A percentile compares a stretch with the other conserved stretches of the same genome.
Conservation (phyloP, 2,113 vertebrate genomes). For the Apistogramma diplotaenia region DNA sequence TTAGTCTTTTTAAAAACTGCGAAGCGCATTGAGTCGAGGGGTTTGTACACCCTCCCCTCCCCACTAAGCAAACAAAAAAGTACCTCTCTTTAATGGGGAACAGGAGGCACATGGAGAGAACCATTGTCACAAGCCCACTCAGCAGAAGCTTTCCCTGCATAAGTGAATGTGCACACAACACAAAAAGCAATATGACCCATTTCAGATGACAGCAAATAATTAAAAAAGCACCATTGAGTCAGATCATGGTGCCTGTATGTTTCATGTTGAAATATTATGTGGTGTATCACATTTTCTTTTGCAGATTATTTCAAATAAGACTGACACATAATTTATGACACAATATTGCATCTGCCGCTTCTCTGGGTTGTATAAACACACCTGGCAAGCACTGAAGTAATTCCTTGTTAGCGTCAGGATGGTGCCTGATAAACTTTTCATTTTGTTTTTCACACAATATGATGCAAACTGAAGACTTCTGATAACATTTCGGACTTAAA, state of each 20-base stretch:
- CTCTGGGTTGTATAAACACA: neutral
- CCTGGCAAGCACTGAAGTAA: neutral
- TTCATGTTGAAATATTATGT: neutral
- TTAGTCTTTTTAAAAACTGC: neutral
- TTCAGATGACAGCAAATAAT: conserved; percentile 5
- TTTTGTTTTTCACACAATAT: neutral
- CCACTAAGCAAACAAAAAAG: neutral
- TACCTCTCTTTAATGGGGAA: neutral
- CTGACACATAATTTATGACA: neutral
- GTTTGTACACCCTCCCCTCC: neutral
- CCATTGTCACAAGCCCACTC: conserved; percentile 15
- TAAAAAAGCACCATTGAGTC: neutral
- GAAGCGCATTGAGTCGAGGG: neutral
- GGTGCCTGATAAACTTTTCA: neutral
- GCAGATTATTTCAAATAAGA: neutral
- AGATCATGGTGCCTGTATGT: neutral
- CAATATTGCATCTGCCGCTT: neutral
- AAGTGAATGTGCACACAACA: neutral
- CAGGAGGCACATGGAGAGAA: neutral
- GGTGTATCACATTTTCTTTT: neutral
- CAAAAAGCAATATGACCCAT: conserved; percentile 12
- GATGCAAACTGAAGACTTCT: neutral
- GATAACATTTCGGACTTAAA: neutral
- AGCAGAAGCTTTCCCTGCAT: conserved; percentile 28
- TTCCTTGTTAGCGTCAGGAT: neutral